phyloP scores from a whole-genome alignment of 1,140 invertebrate species.

The Papilio polytes region DNA sequence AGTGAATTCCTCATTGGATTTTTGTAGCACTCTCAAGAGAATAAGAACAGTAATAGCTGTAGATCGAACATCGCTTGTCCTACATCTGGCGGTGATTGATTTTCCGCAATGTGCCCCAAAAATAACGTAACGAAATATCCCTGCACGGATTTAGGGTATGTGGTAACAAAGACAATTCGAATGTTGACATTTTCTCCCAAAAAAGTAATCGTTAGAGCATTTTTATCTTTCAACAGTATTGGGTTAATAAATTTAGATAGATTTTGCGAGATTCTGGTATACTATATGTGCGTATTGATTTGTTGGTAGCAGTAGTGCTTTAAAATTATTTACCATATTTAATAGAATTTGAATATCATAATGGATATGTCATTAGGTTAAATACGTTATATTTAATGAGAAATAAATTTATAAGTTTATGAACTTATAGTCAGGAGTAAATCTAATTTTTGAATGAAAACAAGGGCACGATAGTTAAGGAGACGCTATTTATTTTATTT shows the following conservation, averaged over 20 bases:
- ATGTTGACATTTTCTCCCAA: constrained; percentile 1
- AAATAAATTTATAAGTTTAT: no score
- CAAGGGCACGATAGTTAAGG: no score
- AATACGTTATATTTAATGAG: no score
- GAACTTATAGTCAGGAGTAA: no score
- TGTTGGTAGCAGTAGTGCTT: no score
- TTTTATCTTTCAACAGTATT: not conserved
- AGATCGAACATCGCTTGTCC: constrained; percentile 24
- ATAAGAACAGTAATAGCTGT: constrained; percentile 11
- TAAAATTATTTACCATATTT: no score
- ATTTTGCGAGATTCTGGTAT: not conserved
- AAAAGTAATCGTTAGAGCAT: not conserved
- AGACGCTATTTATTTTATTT: no score
- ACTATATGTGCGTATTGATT: no score
- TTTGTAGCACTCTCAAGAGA: constrained; percentile 17
- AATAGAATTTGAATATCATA: no score
- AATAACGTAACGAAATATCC: constrained; percentile 22
- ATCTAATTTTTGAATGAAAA: no score
- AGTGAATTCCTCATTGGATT: not conserved
- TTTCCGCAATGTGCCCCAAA: constrained; percentile 22
- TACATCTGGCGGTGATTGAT: constrained; percentile 25
- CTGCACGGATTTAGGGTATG: not conserved
- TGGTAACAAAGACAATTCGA: not conserved
- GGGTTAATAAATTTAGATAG: not conserved
- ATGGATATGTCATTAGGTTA: no score